Evolutionary conservation across 2,113 vertebrate species (phyloP), one percentile per base, ranked within the genome.

Genomic region (Hippocampus abdominalis): DNA sequence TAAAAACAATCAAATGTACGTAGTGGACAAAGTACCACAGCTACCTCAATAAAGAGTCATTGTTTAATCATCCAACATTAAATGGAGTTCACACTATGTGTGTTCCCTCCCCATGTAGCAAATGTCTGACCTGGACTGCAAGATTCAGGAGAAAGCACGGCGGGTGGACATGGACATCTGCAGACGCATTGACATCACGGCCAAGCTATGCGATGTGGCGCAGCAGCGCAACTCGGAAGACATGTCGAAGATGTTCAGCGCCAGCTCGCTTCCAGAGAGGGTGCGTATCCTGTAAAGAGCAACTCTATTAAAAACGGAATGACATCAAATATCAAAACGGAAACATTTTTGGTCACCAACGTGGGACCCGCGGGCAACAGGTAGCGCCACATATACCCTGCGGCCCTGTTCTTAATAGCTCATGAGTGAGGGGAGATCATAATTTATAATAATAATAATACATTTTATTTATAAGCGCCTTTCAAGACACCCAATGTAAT

Each of bases 131-230:
- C 94, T 99, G 94, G 97, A 99, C 92, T 89, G 94, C 79, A 94
- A 98, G 94, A 99, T 98, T 84, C 97, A 98, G 91, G 97, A 98
- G 92, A 98, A 99, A 87, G 97, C 97, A 90, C 94, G 97, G 91
- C 94, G 93, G 80, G 97, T 99, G 88, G 97, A 99, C 93, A 99
- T 99, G 97, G 97, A 98, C 93, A 99, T 99, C 94, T 99, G 97
- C 86, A 91, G 97, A 54, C 92, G 97, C 51, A 99, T 99, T 80
- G 97, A 99, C 91, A 99, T 99, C 94, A 98, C 97, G 25, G 97
- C 97, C 82, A 98, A 96, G 91, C 94, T 99, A 91, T 99, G 97
- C 25, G 97, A 99, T 77, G 96, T 98, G 61, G 97, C 97, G 21
- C 97, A 99, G 92, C 97, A 99, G 91, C 94, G 97, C 88, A 98